Evolutionary conservation across 1,140 invertebrate species (phyloP), one percentile per base, ranked within the genome.

Genomic region (Leptinotarsa texana): DNA sequence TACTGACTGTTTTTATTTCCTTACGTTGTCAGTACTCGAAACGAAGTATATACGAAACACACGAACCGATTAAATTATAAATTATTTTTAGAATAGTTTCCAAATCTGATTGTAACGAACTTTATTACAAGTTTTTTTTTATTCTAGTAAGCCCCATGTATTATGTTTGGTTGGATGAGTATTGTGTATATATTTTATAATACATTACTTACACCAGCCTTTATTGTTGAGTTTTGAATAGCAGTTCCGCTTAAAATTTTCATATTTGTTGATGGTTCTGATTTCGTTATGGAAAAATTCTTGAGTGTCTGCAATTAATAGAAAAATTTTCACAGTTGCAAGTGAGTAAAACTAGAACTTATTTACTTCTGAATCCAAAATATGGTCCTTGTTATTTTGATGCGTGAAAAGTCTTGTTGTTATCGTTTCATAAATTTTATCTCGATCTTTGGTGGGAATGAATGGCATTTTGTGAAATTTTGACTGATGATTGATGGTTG

Each of bases 191-290:
- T 42, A 42, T 11, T 42, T 11, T 42, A 42, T 3, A 8, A 11
- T 42, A 11, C 8, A 2, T 22, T 66, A 66, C n/a, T 66, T 24
- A 66, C 63, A 66, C 22, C 22, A 24, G 21, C 27, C 15, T 66
- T 66, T 24, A 66, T 17, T 66, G 63, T 66, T 4, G 63, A 66
- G 27, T 66, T 66, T 66, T 22, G 63, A 17, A 66, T 66, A 21
- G 63, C n/a, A 24, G 63, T 66, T 24, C 63, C 63, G 22, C 21
- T 17, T 17, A 66, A 24, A 66, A 66, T 24, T 13, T 22, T 66
- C 22, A 22, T 18, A 18, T 57, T 57, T 57, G 15, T 57, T 57
- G 15, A 18, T 57, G 17, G 15, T 17, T 57, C 15, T 57, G 51
- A 57, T 57, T 15, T 57, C 8, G 15, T 15, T 18, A 18, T 18